phyloP scores from a whole-genome alignment of 2,113 vertebrate genomes.

The Natator depressus region DNA sequence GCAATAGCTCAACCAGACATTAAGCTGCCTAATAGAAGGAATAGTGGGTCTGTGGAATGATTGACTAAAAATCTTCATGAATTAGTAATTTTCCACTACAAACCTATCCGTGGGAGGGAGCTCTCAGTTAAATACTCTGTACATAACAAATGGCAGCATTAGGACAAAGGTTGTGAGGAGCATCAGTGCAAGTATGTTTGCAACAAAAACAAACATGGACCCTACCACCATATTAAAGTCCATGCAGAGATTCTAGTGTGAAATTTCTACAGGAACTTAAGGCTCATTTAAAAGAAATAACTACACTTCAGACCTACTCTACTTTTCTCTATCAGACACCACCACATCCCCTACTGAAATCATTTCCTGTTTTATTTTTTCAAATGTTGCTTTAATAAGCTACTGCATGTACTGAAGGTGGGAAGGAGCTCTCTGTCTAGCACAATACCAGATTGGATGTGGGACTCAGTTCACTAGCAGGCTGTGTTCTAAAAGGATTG shows the following conservation, averaged over 20 bases:
- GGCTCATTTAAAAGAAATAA: conserved; percentile 6
- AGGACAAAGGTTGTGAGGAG: rapidly evolving
- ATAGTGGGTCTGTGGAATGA: not conserved
- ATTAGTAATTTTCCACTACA: rapidly evolving
- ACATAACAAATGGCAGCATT: rapidly evolving
- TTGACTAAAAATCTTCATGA: not conserved
- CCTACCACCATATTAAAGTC: not conserved
- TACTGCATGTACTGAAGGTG: not conserved
- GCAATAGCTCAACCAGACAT: not conserved
- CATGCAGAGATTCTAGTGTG: not conserved
- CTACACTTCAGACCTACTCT: conserved; percentile 15
- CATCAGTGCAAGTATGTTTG: not conserved
- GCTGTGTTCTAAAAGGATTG: rapidly evolving
- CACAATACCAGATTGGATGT: not conserved
- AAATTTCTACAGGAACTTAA: not conserved
- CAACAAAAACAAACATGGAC: not conserved
- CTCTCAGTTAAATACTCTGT: not conserved
- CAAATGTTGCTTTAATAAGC: conserved; percentile 46
- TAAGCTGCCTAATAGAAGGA: not conserved
- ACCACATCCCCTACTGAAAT: conserved; percentile 69
- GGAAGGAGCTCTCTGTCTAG: not conserved
- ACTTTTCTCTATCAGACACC: conserved; percentile 43
- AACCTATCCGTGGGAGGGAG: rapidly evolving
- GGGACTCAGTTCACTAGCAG: rapidly evolving
- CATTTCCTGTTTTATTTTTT: conserved; percentile 72